Evolutionary conservation across 2,797 vertebrate genomes (phyloP).

Genomic region (Catostomus latipinnis): DNA sequence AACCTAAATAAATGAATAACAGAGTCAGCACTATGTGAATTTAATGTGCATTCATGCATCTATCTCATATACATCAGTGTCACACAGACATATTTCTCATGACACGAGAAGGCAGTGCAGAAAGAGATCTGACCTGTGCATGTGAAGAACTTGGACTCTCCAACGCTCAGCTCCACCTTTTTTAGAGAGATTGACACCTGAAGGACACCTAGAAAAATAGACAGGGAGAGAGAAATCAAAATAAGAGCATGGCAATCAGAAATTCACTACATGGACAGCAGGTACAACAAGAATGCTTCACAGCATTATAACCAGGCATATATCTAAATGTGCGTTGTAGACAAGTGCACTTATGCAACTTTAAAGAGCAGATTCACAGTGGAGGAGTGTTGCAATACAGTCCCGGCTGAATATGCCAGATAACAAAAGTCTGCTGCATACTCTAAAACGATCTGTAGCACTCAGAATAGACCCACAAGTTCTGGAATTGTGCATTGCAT

Average conservation of each 20-base stretch:
- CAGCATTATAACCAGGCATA: too few relatives aligned
- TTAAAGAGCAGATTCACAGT: too few relatives aligned
- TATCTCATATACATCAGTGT: neutral
- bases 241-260: constrained; percentile 40
- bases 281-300: constrained; percentile 45
- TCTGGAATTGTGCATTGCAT: too few relatives aligned
- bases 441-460: too few relatives aligned
- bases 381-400: too few relatives aligned
- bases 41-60: constrained; percentile 26
- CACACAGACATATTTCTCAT: neutral
- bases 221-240: constrained; percentile 27
- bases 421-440: too few relatives aligned
- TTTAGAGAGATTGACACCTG: constrained; percentile 98
- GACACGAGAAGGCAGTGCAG: neutral
- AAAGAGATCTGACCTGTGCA: constrained; percentile 87
- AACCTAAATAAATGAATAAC: constrained; percentile 5
- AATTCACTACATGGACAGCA: constrained; percentile 46
- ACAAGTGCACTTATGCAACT: too few relatives aligned
- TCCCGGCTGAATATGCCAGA: too few relatives aligned
- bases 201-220: constrained; percentile 83
- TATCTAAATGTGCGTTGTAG: too few relatives aligned
- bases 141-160: constrained; percentile 99
- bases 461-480: too few relatives aligned
- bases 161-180: constrained; percentile 97
- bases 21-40: constrained; percentile 9